phyloP scores from a whole-genome alignment of 2,888 invertebrate species.

The Cetonia aurata region DNA sequence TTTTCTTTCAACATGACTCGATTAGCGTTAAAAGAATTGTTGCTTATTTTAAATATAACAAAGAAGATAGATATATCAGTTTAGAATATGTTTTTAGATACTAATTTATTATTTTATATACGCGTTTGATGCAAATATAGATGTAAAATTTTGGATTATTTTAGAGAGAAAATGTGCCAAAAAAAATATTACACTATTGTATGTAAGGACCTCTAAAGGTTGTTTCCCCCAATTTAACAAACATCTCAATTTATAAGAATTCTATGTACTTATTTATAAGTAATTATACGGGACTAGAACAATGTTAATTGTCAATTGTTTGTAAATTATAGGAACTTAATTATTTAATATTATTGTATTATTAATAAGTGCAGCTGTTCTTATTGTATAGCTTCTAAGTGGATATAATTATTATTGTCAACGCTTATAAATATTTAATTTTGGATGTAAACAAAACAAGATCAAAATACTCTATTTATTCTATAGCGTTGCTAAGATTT shows the following conservation, averaged over 20 bases:
- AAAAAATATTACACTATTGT: background rate
- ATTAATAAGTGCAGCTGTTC: no score
- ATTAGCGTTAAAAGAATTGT: slow-evolving; percentile 17
- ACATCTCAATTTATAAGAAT: background rate
- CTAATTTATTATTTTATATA: background rate
- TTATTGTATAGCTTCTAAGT: no score
- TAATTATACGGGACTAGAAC: background rate
- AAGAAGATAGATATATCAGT: background rate
- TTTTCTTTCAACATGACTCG: slow-evolving; percentile 15
- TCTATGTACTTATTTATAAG: slow-evolving; percentile 14
- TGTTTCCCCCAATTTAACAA: no score
- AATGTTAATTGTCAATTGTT: slow-evolving; percentile 32
- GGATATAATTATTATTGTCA: no score
- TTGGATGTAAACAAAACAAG: no score
- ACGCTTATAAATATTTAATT: no score
- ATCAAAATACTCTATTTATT: no score
- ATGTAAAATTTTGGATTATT: background rate
- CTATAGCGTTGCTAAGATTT: no score
- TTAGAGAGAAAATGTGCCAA: slow-evolving; percentile 18
- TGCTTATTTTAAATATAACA: no score
- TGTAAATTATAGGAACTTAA: slow-evolving; percentile 9
- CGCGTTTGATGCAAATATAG: slow-evolving; percentile 7
- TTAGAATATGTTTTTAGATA: background rate
- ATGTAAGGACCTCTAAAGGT: no score
- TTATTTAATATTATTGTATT: no score